Evolutionary conservation across 2,888 invertebrate genomes (phyloP).

Genomic region (Microplitis manilae): DNA sequence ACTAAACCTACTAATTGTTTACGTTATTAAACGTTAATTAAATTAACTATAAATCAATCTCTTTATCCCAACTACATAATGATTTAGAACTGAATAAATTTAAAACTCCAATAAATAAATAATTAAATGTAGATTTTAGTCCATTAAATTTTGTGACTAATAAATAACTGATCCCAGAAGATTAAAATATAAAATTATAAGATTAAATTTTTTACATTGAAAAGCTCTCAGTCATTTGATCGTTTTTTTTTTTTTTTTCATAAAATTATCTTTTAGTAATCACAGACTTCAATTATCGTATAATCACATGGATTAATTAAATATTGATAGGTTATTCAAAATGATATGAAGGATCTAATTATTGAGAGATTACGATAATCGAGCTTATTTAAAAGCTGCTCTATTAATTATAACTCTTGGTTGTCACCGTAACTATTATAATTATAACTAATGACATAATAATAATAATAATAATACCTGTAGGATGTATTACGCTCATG

Average conservation of each 20-base stretch:
- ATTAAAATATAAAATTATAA: background rate
- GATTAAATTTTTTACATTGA: background rate
- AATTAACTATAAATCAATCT: no score
- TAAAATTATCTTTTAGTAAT: background rate
- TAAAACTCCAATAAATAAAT: no score
- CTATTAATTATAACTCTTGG: background rate
- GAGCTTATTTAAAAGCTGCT: background rate
- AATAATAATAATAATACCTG: constrained; percentile 52
- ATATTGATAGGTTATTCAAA: background rate
- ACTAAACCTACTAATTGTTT: background rate
- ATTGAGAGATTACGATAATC: background rate
- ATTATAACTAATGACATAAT: background rate
- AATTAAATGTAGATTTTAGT: no score
- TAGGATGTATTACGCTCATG: constrained; percentile 59
- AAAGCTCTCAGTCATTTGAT: background rate
- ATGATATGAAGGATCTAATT: background rate
- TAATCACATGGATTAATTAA: background rate
- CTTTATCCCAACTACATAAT: no score
- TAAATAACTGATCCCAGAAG: background rate
- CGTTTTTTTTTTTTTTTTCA: background rate
- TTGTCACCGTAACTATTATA: background rate
- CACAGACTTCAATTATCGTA: background rate
- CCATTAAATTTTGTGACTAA: background rate
- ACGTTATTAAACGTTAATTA: no score
- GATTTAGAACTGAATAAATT: no score